Evolutionary conservation across 2,113 vertebrate species (phyloP).

Genomic region (Gallinago paraguaiae): DNA sequence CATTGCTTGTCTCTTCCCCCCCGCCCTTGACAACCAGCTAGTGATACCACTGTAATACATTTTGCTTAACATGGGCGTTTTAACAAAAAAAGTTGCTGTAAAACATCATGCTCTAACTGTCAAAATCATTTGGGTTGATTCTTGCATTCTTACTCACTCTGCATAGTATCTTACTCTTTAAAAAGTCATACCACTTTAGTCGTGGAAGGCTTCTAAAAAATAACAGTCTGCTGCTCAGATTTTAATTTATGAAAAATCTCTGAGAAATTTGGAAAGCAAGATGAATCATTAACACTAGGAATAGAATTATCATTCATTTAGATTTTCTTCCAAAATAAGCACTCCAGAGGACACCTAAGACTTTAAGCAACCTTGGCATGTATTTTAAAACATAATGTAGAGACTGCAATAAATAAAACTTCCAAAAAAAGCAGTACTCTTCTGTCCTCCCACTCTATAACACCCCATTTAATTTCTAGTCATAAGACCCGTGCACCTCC

Average conservation of each 20-base stretch:
- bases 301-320: constrained; percentile 35
- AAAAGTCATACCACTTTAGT: constrained; percentile 14
- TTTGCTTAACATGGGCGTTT: background rate
- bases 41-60: background rate
- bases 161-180: background rate
- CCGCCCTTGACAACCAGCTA: background rate
- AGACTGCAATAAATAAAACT: constrained; percentile 41
- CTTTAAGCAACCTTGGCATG: constrained; percentile 10
- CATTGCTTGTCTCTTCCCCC: background rate
- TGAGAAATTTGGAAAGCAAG: constrained; percentile 26
- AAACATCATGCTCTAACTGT: background rate
- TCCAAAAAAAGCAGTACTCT: constrained; percentile 44
- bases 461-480: constrained; percentile 59
- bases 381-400: constrained; percentile 41
- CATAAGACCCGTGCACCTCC: constrained; percentile 38
- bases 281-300: constrained; percentile 38
- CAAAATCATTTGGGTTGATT: constrained; percentile 40
- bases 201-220: constrained; percentile 7
- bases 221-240: background rate
- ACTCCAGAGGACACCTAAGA: background rate
- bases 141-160: background rate
- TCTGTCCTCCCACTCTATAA: constrained; percentile 58
- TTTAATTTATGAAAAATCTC: constrained; percentile 24
- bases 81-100: background rate
- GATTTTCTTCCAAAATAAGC: constrained; percentile 13